A percentile compares a stretch with the other conserved stretches of the same genome.
phyloP scores from a whole-genome alignment of 2,888 invertebrate genomes.

The Acheta domesticus region DNA sequence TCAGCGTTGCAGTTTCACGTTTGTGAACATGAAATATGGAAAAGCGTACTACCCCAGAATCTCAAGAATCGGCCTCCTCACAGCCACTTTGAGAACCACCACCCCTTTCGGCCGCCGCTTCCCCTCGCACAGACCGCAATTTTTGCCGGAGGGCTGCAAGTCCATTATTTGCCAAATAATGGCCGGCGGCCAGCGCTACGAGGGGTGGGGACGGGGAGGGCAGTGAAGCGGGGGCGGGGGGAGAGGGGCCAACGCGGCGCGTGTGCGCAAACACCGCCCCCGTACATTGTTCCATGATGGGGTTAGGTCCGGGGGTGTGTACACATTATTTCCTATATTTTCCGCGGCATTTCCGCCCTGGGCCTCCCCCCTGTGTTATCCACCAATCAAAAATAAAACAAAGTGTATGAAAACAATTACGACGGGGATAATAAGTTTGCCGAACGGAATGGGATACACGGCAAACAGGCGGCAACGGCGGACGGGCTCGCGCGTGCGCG shows the following conservation, averaged over 20 bases:
- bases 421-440: conserved; percentile 18
- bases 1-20: too few species aligned
- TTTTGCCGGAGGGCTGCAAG: not conserved
- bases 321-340: conserved; percentile 18
- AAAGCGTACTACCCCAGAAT: too few species aligned
- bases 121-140: too few species aligned
- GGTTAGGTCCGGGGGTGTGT: conserved; percentile 1
- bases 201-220: not conserved
- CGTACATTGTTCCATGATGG: conserved; percentile 11
- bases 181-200: not conserved
- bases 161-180: conserved; percentile 18
- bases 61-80: too few species aligned
- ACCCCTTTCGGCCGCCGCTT: too few species aligned
- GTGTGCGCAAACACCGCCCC: not conserved
- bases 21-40: too few species aligned
- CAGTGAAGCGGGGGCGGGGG: not conserved
- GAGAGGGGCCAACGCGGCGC: not conserved
- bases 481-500: not conserved
- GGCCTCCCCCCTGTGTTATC: conserved; percentile 5
- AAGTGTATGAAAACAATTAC: conserved; percentile 18
- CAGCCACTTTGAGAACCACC: too few species aligned
- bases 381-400: conserved; percentile 18
- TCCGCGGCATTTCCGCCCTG: conserved; percentile 2
- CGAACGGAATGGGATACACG: conserved; percentile 18
- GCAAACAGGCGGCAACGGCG: conserved; percentile 8